Base-by-base conservation (phyloP, 2,888 invertebrate species). In the Cephus pulcher region DNA sequence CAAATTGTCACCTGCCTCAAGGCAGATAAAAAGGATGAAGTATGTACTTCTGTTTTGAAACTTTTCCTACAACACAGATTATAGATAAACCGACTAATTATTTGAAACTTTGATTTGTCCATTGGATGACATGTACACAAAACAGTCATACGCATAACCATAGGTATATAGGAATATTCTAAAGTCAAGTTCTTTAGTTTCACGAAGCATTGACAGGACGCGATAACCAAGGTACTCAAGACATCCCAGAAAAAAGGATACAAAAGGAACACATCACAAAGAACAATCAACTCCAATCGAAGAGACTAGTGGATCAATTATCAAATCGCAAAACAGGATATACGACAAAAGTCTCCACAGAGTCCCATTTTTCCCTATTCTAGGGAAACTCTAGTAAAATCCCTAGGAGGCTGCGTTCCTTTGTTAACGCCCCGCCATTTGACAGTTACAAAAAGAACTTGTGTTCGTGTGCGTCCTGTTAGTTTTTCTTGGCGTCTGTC, bases 391-490 rank as follows among this genome's bases (percentile, higher is more conserved):
- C 12, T 34, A 4, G 11, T 68, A 34, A 33, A 37, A 75, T 56
- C n/a, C 40, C 56, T 56, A 56, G 9, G 3, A 56, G 78, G 78
- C 73, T 78, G 69, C 78, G 78, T 75, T 78, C 75, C n/a, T 32
- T 71, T 40, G 33, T 73, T 75, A 37, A 76, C 30, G 33, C 40
- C 76, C 76, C 76, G 78, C 78, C 78, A 78, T 78, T 78, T 78
- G 76, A 76, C 78, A 78, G 76, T 78, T 78, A 32, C 56, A 33
- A 69, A 78, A 78, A 78, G 30, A 78, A 78, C 75, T 78, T 76
- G 75, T 73, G 69, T 68, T 78, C 71, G 76, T 73, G 69, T 37
- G 70, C 73, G 73, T 56, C 35, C 34, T 71, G n/a, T 3, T 11
- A 35, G 56, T 23, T 56, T 56, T 56, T 23, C 23, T 23, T 56